Percentiles rank a stretch among this genome's conserved stretches.
Evolutionary conservation across 2,113 vertebrate genomes (phyloP).

Genomic region (Prunella fulvescens): DNA sequence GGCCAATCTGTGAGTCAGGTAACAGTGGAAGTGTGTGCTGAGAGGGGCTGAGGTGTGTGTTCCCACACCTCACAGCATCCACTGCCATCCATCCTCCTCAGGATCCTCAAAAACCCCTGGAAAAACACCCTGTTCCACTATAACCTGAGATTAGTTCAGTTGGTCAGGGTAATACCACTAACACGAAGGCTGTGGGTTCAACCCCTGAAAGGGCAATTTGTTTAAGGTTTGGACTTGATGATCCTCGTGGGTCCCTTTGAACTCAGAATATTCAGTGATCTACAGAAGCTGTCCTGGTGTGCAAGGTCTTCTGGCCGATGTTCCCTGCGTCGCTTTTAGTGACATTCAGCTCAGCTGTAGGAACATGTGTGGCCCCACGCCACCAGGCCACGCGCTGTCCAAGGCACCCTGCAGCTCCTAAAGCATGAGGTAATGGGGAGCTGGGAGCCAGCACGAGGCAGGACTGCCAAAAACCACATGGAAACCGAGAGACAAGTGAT

Average conservation of each 20-base stretch:
- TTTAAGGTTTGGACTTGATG: background rate
- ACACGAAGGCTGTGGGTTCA: background rate
- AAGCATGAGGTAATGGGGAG: constrained; percentile 18
- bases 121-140: background rate
- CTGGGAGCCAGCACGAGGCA: background rate
- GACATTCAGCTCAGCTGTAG: background rate
- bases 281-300: background rate
- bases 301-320: fast-evolving
- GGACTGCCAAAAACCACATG: background rate
- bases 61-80: background rate
- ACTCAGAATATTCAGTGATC: background rate
- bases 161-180: background rate
- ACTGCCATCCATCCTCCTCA: background rate
- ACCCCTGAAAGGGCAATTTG: too few relatives aligned
- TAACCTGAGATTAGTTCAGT: background rate
- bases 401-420: background rate
- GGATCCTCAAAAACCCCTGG: background rate
- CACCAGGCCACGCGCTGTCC: fast-evolving
- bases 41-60: background rate
- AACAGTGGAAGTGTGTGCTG: background rate
- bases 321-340: background rate
- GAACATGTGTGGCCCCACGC: background rate
- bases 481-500: background rate
- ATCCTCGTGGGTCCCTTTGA: background rate
- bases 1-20: background rate